These are phyloP conservation scores for Cataglyphis cursor DNA, from an alignment of 2,888 invertebrate genomes.

Conservation along the genomic window DNA sequence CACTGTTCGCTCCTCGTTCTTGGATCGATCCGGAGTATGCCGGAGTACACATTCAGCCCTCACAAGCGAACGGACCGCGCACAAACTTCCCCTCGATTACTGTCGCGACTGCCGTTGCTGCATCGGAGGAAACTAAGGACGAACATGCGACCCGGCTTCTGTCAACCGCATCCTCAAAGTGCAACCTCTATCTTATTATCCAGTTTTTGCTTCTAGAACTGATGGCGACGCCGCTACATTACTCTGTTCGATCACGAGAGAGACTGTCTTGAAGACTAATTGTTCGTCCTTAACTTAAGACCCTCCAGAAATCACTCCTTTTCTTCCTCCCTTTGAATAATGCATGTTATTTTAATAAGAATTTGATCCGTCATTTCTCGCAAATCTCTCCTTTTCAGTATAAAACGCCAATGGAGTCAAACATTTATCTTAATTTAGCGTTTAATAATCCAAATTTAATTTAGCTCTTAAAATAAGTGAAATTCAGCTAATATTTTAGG, in stretches of 20 bases:
- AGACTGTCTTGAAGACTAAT: background rate
- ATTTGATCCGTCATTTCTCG: background rate
- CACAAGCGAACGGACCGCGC: conserved; percentile 32
- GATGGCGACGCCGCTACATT: conserved; percentile 8
- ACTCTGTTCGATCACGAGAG: background rate
- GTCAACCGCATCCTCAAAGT: conserved; percentile 52
- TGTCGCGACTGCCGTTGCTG: conserved; percentile 47
- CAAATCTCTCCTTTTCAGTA: background rate
- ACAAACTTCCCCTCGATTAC: conserved; percentile 50
- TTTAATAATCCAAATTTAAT: conserved; percentile 3
- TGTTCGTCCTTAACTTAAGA: background rate
- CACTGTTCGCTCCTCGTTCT: conserved; percentile 38
- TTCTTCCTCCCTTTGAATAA: background rate
- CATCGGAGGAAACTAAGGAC: conserved; percentile 39
- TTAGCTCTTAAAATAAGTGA: background rate
- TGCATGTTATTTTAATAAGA: background rate
- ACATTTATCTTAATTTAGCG: background rate
- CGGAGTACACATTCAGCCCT: conserved; percentile 18
- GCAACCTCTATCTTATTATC: conserved; percentile 44
- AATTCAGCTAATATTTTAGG: background rate
- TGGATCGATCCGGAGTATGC: conserved; percentile 48
- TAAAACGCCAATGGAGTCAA: background rate
- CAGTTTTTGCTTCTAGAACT: conserved; percentile 30
- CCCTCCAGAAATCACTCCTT: too few species aligned
- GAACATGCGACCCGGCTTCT: conserved; percentile 33